Evolutionary conservation across 2,797 vertebrate genomes (phyloP).

Genomic region (Phoebastria nigripes): DNA sequence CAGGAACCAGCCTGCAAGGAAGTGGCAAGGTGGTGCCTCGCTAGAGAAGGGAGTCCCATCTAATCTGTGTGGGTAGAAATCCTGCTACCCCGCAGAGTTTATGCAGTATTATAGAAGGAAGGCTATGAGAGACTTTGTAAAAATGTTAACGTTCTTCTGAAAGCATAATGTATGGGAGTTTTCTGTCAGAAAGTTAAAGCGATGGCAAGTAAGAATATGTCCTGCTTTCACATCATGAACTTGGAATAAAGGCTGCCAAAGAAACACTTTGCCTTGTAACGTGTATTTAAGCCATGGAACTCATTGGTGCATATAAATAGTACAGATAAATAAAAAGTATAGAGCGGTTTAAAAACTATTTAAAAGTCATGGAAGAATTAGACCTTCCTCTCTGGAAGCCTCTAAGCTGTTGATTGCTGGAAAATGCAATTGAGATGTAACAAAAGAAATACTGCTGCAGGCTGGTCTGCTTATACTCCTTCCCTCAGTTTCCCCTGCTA

Average conservation of each 20-base stretch:
- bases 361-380: background rate
- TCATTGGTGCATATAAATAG: background rate
- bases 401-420: background rate
- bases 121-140: background rate
- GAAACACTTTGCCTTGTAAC: background rate
- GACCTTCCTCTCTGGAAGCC: background rate
- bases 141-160: background rate
- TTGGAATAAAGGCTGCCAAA: background rate
- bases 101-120: background rate
- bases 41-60: background rate
- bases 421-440: background rate
- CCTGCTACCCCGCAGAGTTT: background rate
- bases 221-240: background rate
- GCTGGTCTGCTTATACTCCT: background rate
- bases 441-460: background rate
- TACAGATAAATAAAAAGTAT: background rate
- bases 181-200: background rate
- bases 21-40: fast-evolving
- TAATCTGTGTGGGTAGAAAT: background rate
- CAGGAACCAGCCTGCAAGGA: background rate
- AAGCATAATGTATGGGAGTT: background rate
- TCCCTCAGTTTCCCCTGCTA: background rate
- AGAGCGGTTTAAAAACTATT: background rate
- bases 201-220: background rate
- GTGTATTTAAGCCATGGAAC: background rate